Base-by-base conservation (phyloP, 30 jellyfish, hydroid and myxozoan species). In the Aurelia aurita region DNA sequence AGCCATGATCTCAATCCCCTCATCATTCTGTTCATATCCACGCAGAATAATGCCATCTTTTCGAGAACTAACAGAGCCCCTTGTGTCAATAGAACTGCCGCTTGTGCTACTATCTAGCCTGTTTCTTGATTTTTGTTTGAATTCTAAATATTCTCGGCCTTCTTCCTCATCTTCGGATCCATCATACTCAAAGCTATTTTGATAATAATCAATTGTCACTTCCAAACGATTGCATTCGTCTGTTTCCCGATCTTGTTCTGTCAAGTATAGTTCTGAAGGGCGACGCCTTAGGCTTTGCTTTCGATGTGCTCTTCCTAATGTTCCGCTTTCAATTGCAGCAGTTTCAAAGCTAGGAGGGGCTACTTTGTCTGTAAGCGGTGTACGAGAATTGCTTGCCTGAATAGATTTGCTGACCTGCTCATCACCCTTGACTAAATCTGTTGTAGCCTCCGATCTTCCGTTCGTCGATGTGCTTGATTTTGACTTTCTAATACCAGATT, bases 201-300 rank as follows among this genome's bases (percentile, higher is more conserved):
- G 61, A 16, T 79, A 77, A 55, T 91, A 91, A 65, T 91, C 98
- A 55, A 91, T 91, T 47, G 86, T 80, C 47, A 91, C 71, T 71
- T 91, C 97, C 9, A 91, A 57, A 51, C 87, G 87, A 32, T 23
- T 62, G 44, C 21, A 23, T 7, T 71, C 88, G 45, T 74, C 82
- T 10, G 39, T 46, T 12, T 15, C 27, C 0, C 34, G 63, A 15
- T 29, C 44, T 20, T n/a, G 20, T 5, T 69, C 66, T 45, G 60
- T 31, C 22, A 27, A n/a, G 19, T 32, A 53, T 5, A 59, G 60
- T 19, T 29, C 34, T 34, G 87, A 75, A 35, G 31, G 58, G 29
- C 39, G 34, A n/a, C 87, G 87, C 34, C 87, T 67, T 8, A 75
- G 11, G 47, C 87, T 75, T 47, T 75, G 58, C 77, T 65, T 57